A percentile compares a stretch with the other conserved stretches of the same genome.
phyloP scores from a whole-genome alignment of 1,140 invertebrate species.

The Drosophila sp. region DNA sequence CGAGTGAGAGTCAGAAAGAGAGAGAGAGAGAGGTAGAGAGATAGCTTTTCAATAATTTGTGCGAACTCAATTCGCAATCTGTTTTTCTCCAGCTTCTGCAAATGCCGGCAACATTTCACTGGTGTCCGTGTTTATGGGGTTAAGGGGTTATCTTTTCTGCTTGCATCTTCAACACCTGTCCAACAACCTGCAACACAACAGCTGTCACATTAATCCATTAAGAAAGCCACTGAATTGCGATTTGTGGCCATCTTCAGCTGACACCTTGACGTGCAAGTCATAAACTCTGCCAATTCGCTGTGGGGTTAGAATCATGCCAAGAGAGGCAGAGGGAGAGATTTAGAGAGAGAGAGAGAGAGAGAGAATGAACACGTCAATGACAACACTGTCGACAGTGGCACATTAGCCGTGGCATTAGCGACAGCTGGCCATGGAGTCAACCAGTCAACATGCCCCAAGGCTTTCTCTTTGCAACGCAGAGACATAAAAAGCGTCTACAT shows the following conservation, averaged over 20 bases:
- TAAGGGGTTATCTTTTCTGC: not conserved
- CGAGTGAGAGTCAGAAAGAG: too few relatives aligned
- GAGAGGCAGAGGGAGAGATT: slow-evolving; percentile 2
- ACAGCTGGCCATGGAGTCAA: slow-evolving; percentile 51
- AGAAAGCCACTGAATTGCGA: slow-evolving; percentile 61
- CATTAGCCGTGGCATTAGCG: slow-evolving; percentile 65
- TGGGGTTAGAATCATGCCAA: slow-evolving; percentile 26
- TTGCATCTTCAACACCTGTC: slow-evolving; percentile 4
- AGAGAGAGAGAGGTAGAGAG: too few relatives aligned
- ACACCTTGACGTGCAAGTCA: slow-evolving; percentile 55
- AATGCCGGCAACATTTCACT: too few relatives aligned
- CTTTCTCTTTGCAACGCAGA: slow-evolving; percentile 56
- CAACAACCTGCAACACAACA: slow-evolving; percentile 1
- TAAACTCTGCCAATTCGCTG: slow-evolving; percentile 49
- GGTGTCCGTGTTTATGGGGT: not conserved
- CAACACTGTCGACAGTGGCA: slow-evolving; percentile 61
- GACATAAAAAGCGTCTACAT: slow-evolving; percentile 72
- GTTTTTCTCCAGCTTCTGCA: not conserved
- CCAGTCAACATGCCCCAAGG: slow-evolving; percentile 18
- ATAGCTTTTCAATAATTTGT: too few relatives aligned
- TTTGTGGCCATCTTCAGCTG: slow-evolving; percentile 44
- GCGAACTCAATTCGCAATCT: too few relatives aligned
- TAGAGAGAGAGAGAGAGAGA: not conserved
- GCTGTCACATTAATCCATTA: slow-evolving; percentile 64
- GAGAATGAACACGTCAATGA: slow-evolving; percentile 61